Base-by-base conservation (phyloP, 2,113 vertebrate genomes). In the Lampris incognitus region DNA sequence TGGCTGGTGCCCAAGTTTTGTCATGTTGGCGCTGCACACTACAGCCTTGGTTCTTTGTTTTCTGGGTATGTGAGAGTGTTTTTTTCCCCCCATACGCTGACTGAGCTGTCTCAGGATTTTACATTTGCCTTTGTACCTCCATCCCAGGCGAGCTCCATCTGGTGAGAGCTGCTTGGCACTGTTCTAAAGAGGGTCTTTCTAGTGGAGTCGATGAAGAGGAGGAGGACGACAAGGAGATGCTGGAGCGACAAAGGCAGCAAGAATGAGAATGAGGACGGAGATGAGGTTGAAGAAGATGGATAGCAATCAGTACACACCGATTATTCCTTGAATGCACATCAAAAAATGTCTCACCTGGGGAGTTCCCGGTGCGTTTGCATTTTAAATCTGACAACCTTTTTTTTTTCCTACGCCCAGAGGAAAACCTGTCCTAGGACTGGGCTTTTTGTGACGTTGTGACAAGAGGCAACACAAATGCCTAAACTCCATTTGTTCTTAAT, bases 1-100 rank as follows among this genome's bases (percentile, higher is more conserved):
- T 24, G 24, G 24, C 24, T 24, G 24, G 24, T 24, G 24, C 24
- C 10, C 0, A 2, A n/a, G 66, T 58, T 0, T 9, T 68, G 59
- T 79, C 68, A 59, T 72, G 24, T 65, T 58, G 56, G 40, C 58
- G 56, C 66, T 1, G 39, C 11, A 42, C 42, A 41, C 59, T 67
- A 38, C 58, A 77, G 62, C 68, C 68, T 65, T 50, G 42, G 9
- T 38, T 79, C 52, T 75, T 11, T 55, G 54, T 5, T 66, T 78
- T 83, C 37, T 40, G 65, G 68, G 44, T 69, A 4, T 73, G 10
- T 70, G 39, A 63, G 6, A 57, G 49, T 5, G 44, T 46, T 63
- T 24, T n/a, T 57, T 65, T 75, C 69, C 38, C 49, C 55, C 49
- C 55, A 79, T 74, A 78, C 51, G 72, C 13, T 40, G 41, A 75